Evolutionary conservation across 2,888 invertebrate species (phyloP).

Genomic region (Conistra vaccinii): DNA sequence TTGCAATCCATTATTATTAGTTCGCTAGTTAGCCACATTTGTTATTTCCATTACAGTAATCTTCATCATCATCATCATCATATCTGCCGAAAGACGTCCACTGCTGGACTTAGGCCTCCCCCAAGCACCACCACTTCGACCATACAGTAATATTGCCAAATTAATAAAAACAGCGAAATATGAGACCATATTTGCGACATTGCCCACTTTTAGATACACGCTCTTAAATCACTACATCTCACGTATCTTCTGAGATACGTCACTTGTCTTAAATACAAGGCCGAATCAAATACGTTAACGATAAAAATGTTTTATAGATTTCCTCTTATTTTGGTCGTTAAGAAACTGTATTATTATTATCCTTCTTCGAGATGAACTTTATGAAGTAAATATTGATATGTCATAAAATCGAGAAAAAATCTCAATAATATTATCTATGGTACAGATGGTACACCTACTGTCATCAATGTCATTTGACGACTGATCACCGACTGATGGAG

Average conservation of each 20-base stretch:
- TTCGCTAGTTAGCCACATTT: no score
- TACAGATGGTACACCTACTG: background rate
- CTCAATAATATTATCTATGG: background rate
- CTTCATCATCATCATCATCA: no score
- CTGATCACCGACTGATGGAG: background rate
- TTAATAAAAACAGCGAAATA: no score
- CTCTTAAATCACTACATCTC: background rate
- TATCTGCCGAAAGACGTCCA: no score
- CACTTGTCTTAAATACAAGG: background rate
- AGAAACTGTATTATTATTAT: background rate
- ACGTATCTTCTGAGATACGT: background rate
- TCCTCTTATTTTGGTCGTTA: background rate
- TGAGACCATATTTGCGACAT: no score
- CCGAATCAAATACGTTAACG: background rate
- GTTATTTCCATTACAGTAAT: no score
- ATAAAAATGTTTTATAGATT: conserved; percentile 22
- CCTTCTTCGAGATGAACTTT: background rate
- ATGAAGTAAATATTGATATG: background rate
- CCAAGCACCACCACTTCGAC: no score
- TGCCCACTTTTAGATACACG: no score
- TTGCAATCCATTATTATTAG: no score
- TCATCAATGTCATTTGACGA: conserved; percentile 26
- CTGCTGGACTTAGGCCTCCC: no score
- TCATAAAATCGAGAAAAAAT: background rate
- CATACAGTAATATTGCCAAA: no score